phyloP scores from a whole-genome alignment of 2,797 vertebrate species.

The Macroramphosus scolopax region DNA sequence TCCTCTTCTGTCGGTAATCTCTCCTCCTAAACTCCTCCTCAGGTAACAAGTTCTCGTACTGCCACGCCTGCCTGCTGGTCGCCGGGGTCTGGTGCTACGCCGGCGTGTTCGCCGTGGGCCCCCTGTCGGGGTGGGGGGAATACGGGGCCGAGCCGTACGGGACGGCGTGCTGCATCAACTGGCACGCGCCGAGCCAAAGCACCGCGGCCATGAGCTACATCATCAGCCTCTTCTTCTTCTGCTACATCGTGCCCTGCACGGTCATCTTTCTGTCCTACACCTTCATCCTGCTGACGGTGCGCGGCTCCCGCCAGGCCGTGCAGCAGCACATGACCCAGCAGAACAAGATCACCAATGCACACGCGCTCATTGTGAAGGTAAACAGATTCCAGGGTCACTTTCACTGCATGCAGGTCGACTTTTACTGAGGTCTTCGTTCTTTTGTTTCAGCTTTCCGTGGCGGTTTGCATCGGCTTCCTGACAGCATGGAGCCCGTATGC shows the following conservation, averaged over 20 bases:
- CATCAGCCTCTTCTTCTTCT: constrained; percentile 84
- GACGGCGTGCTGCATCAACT: constrained; percentile 87
- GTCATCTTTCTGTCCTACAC: constrained; percentile 84
- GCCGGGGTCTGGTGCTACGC: constrained; percentile 82
- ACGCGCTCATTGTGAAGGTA: constrained; percentile 78
- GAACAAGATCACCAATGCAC: constrained; percentile 73
- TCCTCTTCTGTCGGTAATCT: constrained; percentile 27
- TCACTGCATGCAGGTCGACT: background rate
- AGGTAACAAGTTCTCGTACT: constrained; percentile 83
- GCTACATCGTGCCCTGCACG: constrained; percentile 83
- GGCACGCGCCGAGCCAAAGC: constrained; percentile 72
- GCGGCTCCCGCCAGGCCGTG: constrained; percentile 78
- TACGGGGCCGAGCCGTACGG: constrained; percentile 86
- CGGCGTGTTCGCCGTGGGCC: constrained; percentile 79
- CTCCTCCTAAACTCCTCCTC: constrained; percentile 12
- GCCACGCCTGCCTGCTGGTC: constrained; percentile 76
- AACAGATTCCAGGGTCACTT: background rate
- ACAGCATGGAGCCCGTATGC: constrained; percentile 86
- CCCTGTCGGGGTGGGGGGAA: constrained; percentile 82
- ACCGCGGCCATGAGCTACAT: constrained; percentile 81
- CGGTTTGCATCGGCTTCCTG: constrained; percentile 85
- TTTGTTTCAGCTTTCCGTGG: constrained; percentile 77
- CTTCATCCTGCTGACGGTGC: constrained; percentile 80
- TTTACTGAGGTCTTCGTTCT: background rate
- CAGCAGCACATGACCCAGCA: constrained; percentile 79